Base-by-base conservation (phyloP, 2,797 vertebrate genomes). In the Sebastes dallii region DNA sequence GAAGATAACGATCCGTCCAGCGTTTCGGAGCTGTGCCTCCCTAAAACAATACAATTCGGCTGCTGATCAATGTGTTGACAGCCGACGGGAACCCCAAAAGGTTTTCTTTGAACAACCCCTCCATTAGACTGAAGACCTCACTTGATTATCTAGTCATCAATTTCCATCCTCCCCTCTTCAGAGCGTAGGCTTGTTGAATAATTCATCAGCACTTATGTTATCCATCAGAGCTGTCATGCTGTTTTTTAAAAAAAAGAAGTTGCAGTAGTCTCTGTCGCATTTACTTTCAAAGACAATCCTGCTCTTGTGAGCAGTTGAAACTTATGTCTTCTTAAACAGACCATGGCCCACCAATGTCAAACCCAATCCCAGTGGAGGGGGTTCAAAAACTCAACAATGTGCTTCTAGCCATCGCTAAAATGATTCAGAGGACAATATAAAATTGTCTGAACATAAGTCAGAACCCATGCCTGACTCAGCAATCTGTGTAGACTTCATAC, bases 251-350 rank as follows among this genome's bases (percentile, higher is more conserved):
- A 61, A 46, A 59, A 29, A 3, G 13, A 18, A 34, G 12, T 3
- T 22, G 18, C 34, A 60, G 69, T 5, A 29, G 20, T 20, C 20
- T 52, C 9, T 25, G 10, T 52, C 30, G 5, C 25, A n/a, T 72
- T 70, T 54, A 54, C 39, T 55, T 54, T 70, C 5, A 24, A 55
- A 78, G 32, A 77, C 70, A 72, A n/a, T 65, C 30, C 25, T 71
- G 6, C 24, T 62, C 6, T 29, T 66, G 13, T 61, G 4, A 66
- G 32, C 65, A 56, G 16, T 18, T 69, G 14, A 70, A 70, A 66
- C 8, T 1, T 25, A n/a, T 12, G 32, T 11, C 30, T 61, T 64
- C 2, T 32, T 58, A n/a, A 80, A 82, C 18, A 72, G 74, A 16
- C 62, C 10, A 13, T 79, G 29, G 32, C 54, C 66, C 29, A 39